phyloP scores from a whole-genome alignment of 2,888 invertebrate species.

The Caenorhabditis uteleia region DNA sequence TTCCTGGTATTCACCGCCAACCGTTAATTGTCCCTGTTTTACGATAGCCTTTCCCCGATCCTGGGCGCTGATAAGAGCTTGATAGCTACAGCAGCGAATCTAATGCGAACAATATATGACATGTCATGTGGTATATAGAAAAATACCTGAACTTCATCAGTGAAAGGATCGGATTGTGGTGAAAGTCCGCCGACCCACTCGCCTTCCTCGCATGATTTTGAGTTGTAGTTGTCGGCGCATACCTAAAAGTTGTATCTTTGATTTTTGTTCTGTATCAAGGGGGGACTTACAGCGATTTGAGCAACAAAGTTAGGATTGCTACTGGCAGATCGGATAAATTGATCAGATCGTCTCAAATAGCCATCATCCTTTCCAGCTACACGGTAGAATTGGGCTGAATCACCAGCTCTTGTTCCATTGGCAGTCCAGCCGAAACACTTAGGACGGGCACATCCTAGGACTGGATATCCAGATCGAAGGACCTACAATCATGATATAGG shows the following conservation, averaged over 20 bases:
- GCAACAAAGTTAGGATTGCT: conserved; percentile 33
- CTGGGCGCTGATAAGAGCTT: conserved; percentile 46
- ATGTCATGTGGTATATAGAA: neutral
- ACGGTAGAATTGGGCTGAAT: conserved; percentile 55
- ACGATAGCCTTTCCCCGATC: conserved; percentile 53
- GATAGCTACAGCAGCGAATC: conserved; percentile 54
- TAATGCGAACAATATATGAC: conserved; percentile 10
- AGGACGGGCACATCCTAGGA: conserved; percentile 56
- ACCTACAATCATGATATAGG: conserved; percentile 23
- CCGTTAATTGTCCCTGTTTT: conserved; percentile 51
- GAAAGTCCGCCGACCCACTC: conserved; percentile 59
- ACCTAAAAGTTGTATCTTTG: conserved; percentile 23
- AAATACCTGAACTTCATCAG: conserved; percentile 27
- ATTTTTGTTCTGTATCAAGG: neutral
- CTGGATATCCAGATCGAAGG: conserved; percentile 52
- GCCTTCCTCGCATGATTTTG: conserved; percentile 43
- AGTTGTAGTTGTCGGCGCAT: conserved; percentile 46
- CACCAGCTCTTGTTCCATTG: conserved; percentile 52
- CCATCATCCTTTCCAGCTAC: conserved; percentile 58
- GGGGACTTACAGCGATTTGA: conserved; percentile 36
- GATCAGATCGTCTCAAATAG: conserved; percentile 46
- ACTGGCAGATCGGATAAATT: conserved; percentile 23
- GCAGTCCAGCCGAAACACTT: conserved; percentile 54
- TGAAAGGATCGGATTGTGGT: conserved; percentile 44
- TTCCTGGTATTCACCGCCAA: conserved; percentile 55